Conservation (phyloP, 2,797 vertebrate genomes). For the Gobio occitaniae region DNA sequence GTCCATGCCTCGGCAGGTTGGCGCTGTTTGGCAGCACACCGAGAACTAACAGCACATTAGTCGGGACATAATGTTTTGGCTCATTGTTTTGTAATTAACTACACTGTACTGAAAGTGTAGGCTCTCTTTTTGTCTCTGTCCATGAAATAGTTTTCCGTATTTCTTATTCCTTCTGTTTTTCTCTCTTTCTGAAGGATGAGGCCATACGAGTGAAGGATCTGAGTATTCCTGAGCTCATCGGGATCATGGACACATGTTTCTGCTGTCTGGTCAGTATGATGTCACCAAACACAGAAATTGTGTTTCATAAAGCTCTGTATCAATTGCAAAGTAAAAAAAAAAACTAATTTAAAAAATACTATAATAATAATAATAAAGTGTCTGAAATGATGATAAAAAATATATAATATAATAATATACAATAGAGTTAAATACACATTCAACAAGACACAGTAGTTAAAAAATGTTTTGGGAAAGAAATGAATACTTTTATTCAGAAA, state of each 20-base stretch:
- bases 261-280: constrained; percentile 92
- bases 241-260: constrained; percentile 98
- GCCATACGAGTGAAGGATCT: constrained; percentile 96
- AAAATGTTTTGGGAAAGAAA: no score
- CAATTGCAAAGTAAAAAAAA: not conserved
- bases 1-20: no score
- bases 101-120: not conserved
- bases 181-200: constrained; percentile 81
- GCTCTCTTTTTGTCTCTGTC: not conserved
- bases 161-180: not conserved
- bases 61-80: no score
- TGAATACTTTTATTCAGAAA: not conserved
- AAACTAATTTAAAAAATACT: not conserved
- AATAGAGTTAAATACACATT: not conserved
- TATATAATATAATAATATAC: not conserved
- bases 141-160: rapidly evolving
- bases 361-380: not conserved
- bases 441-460: not conserved
- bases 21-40: no score
- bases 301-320: not conserved
- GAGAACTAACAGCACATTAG: no score
- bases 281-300: constrained; percentile 21
- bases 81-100: no score
- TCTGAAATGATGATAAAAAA: not conserved
- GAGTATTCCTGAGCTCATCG: constrained; percentile 92